phyloP scores from a whole-genome alignment of 2,113 vertebrate genomes.

The Mustelus asterias region DNA sequence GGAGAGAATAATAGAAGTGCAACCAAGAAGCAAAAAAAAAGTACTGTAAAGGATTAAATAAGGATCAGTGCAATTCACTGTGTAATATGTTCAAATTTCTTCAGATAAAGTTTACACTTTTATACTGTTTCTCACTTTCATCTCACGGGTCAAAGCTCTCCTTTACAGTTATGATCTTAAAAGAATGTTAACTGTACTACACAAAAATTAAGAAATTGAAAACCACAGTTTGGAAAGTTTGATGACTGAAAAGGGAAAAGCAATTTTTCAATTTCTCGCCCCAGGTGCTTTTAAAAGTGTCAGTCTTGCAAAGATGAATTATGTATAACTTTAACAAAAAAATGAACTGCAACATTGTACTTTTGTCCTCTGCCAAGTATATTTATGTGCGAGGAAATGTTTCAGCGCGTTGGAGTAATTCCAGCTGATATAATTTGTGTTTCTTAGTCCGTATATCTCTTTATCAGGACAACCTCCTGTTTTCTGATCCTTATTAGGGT shows the following conservation, averaged over 20 bases:
- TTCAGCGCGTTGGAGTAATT: constrained; percentile 8
- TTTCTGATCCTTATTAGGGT: constrained; percentile 30
- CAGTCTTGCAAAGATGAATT: neutral
- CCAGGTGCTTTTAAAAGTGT: constrained; percentile 30
- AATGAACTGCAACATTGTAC: neutral
- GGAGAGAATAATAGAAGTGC: neutral
- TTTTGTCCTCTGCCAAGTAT: constrained; percentile 27
- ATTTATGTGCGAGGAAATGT: constrained; percentile 34
- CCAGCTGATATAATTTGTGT: constrained; percentile 32
- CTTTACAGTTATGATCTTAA: neutral
- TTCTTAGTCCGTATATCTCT: neutral
- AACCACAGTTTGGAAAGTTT: neutral
- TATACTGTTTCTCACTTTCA: neutral
- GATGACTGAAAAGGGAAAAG: constrained; percentile 18
- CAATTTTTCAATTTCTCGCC: neutral
- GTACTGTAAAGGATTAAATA: neutral
- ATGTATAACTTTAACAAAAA: neutral
- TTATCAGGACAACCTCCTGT: constrained; percentile 2
- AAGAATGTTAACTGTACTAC: neutral
- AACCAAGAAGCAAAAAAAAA: neutral
- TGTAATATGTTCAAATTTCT: neutral
- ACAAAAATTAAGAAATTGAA: neutral
- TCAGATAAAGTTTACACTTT: neutral
- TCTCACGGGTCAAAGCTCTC: neutral
- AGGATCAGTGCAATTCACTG: neutral